Percentiles rank a stretch among this genome's conserved stretches.
Conservation (phyloP, 2,888 invertebrate genomes). For the Drosophila neonasuta region DNA sequence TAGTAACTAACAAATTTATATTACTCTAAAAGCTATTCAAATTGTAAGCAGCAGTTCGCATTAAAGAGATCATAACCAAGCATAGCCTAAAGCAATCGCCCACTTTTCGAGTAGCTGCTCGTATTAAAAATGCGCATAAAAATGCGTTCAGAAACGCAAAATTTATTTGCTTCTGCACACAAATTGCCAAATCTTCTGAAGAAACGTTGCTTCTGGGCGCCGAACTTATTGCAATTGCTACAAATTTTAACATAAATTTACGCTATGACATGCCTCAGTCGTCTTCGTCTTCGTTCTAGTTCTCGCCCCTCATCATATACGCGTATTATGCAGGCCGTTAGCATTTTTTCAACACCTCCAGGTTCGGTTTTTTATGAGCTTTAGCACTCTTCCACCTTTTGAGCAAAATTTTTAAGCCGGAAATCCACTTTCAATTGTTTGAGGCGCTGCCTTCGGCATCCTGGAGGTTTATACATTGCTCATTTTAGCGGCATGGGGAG, state of each 20-base stretch:
- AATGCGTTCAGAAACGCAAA: constrained; percentile 32
- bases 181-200: constrained; percentile 50
- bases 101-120: background rate
- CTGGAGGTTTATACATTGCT: constrained; percentile 72
- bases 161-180: constrained; percentile 70
- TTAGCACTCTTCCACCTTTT: constrained; percentile 55
- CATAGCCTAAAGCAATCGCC: constrained; percentile 26
- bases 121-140: constrained; percentile 54
- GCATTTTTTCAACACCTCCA: constrained; percentile 44
- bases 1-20: background rate
- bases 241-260: constrained; percentile 79
- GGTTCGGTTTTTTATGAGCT: constrained; percentile 50
- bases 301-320: constrained; percentile 15
- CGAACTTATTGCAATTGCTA: constrained; percentile 73
- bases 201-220: constrained; percentile 40
- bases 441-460: constrained; percentile 66
- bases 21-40: background rate
- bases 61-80: constrained; percentile 33
- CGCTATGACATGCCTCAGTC: constrained; percentile 55
- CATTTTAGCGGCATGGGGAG: constrained; percentile 46
- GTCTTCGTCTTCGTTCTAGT: background rate
- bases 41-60: background rate
- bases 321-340: constrained; percentile 55
- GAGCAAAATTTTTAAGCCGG: constrained; percentile 70
- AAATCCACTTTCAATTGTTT: constrained; percentile 80